Evolutionary conservation across 2,113 vertebrate species (phyloP).

Genomic region (Scolopax mira): DNA sequence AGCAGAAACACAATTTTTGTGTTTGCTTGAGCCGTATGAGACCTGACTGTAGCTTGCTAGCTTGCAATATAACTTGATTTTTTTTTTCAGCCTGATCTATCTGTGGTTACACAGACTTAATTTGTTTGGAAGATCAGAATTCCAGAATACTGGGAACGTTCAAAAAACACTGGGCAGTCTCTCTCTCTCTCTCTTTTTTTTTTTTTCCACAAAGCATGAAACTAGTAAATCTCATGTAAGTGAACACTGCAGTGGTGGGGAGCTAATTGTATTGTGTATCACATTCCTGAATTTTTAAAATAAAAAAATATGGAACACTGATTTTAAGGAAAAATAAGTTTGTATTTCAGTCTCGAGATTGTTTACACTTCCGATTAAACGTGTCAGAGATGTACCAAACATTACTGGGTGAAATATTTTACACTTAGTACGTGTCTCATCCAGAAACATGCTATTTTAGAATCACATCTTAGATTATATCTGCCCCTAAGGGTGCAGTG

Average conservation of each 20-base stretch:
- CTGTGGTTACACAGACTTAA: not conserved
- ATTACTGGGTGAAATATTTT: not conserved
- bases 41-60: slow-evolving; percentile 3
- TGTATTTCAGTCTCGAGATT: slow-evolving; percentile 12
- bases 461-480: not conserved
- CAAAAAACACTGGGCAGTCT: slow-evolving; percentile 20
- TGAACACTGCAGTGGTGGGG: slow-evolving; percentile 40
- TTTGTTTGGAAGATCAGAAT: slow-evolving; percentile 11
- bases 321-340: slow-evolving; percentile 45
- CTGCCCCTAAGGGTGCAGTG: not conserved
- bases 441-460: not conserved
- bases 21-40: slow-evolving; percentile 9
- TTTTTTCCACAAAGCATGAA: not conserved
- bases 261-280: slow-evolving; percentile 58
- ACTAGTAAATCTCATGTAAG: slow-evolving; percentile 29
- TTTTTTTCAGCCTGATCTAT: not conserved
- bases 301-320: slow-evolving; percentile 37
- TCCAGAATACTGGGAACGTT: slow-evolving; percentile 23
- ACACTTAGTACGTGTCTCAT: not conserved
- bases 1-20: slow-evolving; percentile 22
- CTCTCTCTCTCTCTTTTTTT: not conserved
- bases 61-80: slow-evolving; percentile 24
- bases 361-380: not conserved
- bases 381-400: not conserved
- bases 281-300: slow-evolving; percentile 62